These are phyloP conservation scores for Cylindroiulus punctatus DNA, from an alignment of 2,888 invertebrate genomes.

Conservation along the genomic window DNA sequence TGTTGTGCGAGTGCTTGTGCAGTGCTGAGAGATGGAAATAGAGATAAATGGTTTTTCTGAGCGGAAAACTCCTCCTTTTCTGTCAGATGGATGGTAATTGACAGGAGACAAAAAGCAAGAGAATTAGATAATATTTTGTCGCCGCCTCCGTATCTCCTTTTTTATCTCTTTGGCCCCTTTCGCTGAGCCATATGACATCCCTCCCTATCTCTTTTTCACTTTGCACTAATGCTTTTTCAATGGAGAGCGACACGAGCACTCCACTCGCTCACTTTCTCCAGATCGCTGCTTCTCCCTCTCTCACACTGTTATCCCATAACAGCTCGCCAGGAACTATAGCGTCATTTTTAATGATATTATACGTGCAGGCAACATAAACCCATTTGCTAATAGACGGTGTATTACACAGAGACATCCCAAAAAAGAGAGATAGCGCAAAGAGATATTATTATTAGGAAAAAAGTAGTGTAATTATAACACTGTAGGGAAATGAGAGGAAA, in stretches of 20 bases:
- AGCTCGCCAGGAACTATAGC: constrained; percentile 4
- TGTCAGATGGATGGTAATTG: constrained; percentile 39
- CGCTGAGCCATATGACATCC: constrained; percentile 39
- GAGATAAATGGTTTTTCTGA: constrained; percentile 33
- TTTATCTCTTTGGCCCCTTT: constrained; percentile 31
- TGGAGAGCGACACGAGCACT: constrained; percentile 40
- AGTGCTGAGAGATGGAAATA: neutral
- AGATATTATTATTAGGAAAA: constrained; percentile 27
- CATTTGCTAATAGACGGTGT: constrained; percentile 45
- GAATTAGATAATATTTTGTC: constrained; percentile 47
- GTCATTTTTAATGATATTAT: constrained; percentile 41
- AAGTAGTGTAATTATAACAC: constrained; percentile 35
- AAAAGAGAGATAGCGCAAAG: constrained; percentile 43
- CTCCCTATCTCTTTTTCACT: constrained; percentile 47
- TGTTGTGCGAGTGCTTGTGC: neutral
- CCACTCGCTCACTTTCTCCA: neutral
- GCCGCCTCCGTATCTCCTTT: constrained; percentile 43
- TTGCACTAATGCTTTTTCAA: constrained; percentile 47
- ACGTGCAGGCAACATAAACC: constrained; percentile 41
- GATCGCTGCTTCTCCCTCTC: constrained; percentile 6
- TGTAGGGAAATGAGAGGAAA: constrained; percentile 24
- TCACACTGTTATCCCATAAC: neutral
- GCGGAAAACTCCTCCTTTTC: constrained; percentile 45
- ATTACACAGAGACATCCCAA: constrained; percentile 12
- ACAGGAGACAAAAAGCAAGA: constrained; percentile 45